Evolutionary conservation across 2,888 invertebrate species (phyloP).

Genomic region (Apodemia zela): DNA sequence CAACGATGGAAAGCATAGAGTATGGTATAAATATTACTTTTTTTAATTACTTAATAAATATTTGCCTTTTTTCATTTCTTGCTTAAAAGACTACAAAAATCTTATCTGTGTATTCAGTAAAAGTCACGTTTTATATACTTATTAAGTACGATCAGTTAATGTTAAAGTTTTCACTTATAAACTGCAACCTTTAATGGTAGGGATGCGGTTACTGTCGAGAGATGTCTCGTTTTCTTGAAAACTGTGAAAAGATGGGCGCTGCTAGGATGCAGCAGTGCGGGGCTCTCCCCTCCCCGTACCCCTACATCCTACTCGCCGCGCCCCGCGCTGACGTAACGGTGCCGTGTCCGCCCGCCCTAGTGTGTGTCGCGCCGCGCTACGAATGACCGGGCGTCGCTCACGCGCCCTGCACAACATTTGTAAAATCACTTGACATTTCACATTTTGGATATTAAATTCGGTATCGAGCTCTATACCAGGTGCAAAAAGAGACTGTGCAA

Average conservation of each 20-base stretch:
- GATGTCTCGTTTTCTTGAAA: conserved; percentile 70
- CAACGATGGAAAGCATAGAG: no score
- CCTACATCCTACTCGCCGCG: conserved; percentile 39
- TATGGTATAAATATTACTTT: no score
- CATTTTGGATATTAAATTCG: conserved; percentile 58
- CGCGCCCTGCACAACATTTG: conserved; percentile 62
- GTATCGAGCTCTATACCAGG: conserved; percentile 54
- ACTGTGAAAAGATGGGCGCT: conserved; percentile 64
- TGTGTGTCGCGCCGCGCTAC: conserved; percentile 75
- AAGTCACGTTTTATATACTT: no score
- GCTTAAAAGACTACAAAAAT: no score
- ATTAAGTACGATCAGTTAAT: no score
- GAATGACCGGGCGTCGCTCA: conserved; percentile 55
- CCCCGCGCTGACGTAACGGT: conserved; percentile 77
- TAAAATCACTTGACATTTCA: conserved; percentile 74
- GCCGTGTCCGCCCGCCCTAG: conserved; percentile 75
- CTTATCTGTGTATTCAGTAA: no score
- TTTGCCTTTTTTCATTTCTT: no score
- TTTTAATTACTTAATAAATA: no score
- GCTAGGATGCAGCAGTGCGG: conserved; percentile 75
- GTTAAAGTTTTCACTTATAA: conserved; percentile 12
- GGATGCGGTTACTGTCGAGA: conserved; percentile 40
- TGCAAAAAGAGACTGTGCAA: conserved; percentile 56
- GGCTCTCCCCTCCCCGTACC: conserved; percentile 39
- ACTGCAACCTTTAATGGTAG: conserved; percentile 23